phyloP scores from a whole-genome alignment of 2,888 invertebrate species.

The Cosmia pyralina region DNA sequence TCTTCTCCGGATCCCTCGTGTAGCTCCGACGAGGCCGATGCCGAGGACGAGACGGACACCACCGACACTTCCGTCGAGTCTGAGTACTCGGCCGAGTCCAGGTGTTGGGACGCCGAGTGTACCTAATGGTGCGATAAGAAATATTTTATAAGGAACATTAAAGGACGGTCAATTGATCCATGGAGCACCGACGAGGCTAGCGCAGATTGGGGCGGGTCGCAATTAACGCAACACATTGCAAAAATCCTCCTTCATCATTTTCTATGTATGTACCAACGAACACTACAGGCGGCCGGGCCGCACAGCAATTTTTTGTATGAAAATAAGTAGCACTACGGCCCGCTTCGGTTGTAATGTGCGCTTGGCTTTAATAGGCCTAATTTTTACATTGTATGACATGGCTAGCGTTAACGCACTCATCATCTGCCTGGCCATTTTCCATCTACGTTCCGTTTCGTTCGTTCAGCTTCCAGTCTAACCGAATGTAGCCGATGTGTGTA shows the following conservation, averaged over 20 bases:
- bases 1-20: slow-evolving; percentile 87
- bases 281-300: background rate
- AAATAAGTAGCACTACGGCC: too few species aligned
- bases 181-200: background rate
- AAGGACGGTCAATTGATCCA: too few species aligned
- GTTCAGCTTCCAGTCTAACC: background rate
- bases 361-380: too few species aligned
- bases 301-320: too few species aligned
- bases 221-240: background rate
- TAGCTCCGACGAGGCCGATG: slow-evolving; percentile 77
- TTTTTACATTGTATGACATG: too few species aligned
- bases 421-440: background rate
- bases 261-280: too few species aligned
- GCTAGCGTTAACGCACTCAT: background rate
- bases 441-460: background rate
- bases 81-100: slow-evolving; percentile 76
- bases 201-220: background rate
- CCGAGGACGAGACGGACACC: slow-evolving; percentile 73
- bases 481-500: background rate
- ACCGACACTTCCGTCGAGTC: slow-evolving; percentile 83
- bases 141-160: background rate
- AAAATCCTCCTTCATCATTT: background rate
- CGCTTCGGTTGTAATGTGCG: too few species aligned
- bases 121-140: slow-evolving; percentile 50
- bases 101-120: slow-evolving; percentile 77